Evolutionary conservation across 2,888 invertebrate species (phyloP).

Genomic region (Escarpia spicata): DNA sequence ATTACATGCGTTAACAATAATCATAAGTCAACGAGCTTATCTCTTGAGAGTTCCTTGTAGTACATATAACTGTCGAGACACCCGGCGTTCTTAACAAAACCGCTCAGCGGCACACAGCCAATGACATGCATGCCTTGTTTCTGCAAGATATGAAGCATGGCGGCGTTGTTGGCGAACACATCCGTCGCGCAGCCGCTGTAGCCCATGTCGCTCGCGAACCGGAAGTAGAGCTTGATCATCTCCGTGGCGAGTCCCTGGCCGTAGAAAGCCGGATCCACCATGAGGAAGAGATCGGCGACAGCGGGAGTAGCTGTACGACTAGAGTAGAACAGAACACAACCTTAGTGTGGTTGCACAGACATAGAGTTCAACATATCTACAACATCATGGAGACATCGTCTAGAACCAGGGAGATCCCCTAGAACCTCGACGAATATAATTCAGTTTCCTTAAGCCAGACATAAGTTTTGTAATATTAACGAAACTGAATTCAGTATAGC

Average conservation of each 20-base stretch:
- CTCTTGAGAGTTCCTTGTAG: constrained; percentile 20
- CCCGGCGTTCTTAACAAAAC: not conserved
- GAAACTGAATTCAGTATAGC: too few relatives aligned
- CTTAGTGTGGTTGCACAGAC: too few relatives aligned
- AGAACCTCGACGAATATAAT: too few relatives aligned
- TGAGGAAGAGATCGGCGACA: not conserved
- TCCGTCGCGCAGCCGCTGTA: constrained; percentile 29
- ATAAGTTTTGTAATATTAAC: too few relatives aligned
- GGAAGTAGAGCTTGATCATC: constrained; percentile 27
- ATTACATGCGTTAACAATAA: not conserved
- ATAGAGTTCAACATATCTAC: too few relatives aligned
- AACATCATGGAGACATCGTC: too few relatives aligned
- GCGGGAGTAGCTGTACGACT: not conserved
- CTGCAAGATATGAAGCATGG: constrained; percentile 20
- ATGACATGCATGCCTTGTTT: constrained; percentile 23
- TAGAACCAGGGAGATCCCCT: too few relatives aligned
- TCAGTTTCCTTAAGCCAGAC: too few relatives aligned
- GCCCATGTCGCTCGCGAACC: constrained; percentile 25
- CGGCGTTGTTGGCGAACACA: constrained; percentile 18
- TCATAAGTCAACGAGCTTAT: not conserved
- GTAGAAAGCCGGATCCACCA: not conserved
- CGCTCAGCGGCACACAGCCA: not conserved
- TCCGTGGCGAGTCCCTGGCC: constrained; percentile 23
- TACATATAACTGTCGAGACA: constrained; percentile 13
- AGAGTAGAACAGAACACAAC: too few relatives aligned